A percentile compares a stretch with the other conserved stretches of the same genome.
Conservation (phyloP, 23 tunicate species). For the Pegea sp. region DNA sequence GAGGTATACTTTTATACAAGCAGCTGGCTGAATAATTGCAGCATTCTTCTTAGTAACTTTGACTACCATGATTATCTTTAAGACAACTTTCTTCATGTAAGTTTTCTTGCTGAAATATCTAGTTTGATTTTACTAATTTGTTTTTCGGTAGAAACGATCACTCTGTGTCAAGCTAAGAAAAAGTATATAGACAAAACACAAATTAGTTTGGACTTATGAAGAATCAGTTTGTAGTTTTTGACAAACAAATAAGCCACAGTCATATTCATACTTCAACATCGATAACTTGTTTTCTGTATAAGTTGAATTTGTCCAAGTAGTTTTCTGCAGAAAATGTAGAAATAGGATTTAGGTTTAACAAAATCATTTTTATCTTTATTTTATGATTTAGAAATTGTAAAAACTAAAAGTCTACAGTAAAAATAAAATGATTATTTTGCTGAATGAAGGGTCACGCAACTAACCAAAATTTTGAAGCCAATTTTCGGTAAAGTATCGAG, state of each 20-base stretch:
- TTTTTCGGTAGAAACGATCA: no score
- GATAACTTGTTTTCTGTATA: conserved; percentile 28
- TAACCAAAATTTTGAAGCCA: conserved; percentile 51
- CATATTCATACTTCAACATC: conserved; percentile 59
- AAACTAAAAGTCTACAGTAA: neutral
- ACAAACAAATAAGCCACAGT: conserved; percentile 55
- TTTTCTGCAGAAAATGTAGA: conserved; percentile 13
- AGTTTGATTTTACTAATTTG: no score
- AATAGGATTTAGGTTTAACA: neutral
- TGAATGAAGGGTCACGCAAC: conserved; percentile 1
- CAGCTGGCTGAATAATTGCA: no score
- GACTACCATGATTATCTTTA: no score
- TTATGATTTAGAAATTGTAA: neutral
- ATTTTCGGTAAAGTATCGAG: conserved; percentile 20
- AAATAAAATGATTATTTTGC: neutral
- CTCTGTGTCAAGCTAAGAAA: no score
- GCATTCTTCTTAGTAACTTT: no score
- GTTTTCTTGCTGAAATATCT: no score
- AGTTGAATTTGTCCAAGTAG: conserved; percentile 13
- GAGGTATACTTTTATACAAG: no score
- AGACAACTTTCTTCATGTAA: no score
- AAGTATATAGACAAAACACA: no score
- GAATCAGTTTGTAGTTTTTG: conserved; percentile 27
- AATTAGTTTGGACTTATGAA: no score
- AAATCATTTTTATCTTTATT: neutral